Evolutionary conservation across 2,113 vertebrate species (phyloP).

Genomic region (Leptobrachium ailaonicum): DNA sequence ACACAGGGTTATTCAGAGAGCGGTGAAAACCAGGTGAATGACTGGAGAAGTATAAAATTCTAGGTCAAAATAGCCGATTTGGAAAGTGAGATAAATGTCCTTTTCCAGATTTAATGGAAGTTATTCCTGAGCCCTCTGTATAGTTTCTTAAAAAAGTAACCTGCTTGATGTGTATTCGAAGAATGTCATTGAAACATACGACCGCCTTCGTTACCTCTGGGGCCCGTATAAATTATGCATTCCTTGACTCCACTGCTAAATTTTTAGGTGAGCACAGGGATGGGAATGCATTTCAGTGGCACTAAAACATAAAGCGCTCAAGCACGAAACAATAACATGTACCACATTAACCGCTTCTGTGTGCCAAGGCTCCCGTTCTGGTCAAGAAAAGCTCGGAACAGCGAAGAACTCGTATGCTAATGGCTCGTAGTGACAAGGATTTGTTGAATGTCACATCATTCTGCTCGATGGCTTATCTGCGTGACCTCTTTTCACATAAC

Average conservation of each 20-base stretch:
- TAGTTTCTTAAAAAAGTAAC: conserved; percentile 65
- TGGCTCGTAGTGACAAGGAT: conserved; percentile 66
- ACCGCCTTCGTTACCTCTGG: conserved; percentile 72
- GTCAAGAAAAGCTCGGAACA: conserved; percentile 61
- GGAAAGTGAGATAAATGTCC: too few species aligned
- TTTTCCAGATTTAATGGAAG: too few species aligned
- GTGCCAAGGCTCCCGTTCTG: conserved; percentile 58
- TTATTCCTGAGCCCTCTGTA: background rate
- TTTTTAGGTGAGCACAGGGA: conserved; percentile 63
- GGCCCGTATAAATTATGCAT: conserved; percentile 73
- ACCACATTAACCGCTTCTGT: conserved; percentile 55
- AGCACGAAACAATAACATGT: conserved; percentile 65
- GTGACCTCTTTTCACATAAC: conserved; percentile 65
- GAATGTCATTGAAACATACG: conserved; percentile 65
- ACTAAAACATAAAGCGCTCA: conserved; percentile 61
- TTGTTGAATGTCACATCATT: conserved; percentile 65
- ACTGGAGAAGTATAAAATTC: too few species aligned
- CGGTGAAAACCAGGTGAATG: too few species aligned
- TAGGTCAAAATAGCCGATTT: too few species aligned
- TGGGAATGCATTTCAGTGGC: conserved; percentile 56
- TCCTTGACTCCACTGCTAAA: conserved; percentile 65
- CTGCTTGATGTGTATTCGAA: conserved; percentile 75
- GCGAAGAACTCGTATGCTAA: conserved; percentile 63
- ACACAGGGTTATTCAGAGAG: too few species aligned
- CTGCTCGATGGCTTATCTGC: conserved; percentile 63